Evolutionary conservation across 2,888 invertebrate species (phyloP).

Genomic region (Eulithis prunata): DNA sequence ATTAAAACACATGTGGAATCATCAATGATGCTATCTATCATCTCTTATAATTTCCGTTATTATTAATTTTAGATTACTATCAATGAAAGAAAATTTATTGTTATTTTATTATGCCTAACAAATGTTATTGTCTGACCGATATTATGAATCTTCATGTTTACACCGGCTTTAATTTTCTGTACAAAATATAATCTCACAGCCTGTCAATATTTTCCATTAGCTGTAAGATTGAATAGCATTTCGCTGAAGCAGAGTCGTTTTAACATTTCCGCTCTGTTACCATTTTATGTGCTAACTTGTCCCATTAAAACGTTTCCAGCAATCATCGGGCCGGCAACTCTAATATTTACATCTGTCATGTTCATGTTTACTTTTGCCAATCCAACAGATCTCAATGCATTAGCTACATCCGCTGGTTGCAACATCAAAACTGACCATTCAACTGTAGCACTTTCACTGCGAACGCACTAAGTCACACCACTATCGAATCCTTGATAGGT

Average conservation of each 20-base stretch:
- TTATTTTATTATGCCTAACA: neutral
- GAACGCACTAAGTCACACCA: slow-evolving; percentile 63
- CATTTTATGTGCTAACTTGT: slow-evolving; percentile 55
- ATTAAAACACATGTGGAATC: slow-evolving; percentile 33
- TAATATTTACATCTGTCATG: slow-evolving; percentile 69
- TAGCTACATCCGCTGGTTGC: slow-evolving; percentile 65
- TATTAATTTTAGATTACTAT: slow-evolving; percentile 28
- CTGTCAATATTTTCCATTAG: slow-evolving; percentile 7
- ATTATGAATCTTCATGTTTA: too few species aligned
- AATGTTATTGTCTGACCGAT: too few species aligned
- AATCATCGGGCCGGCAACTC: slow-evolving; percentile 59
- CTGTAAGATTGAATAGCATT: slow-evolving; percentile 32
- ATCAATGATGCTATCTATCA: slow-evolving; percentile 20
- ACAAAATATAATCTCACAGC: neutral
- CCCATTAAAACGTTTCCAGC: slow-evolving; percentile 69
- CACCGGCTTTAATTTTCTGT: neutral
- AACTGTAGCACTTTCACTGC: slow-evolving; percentile 65
- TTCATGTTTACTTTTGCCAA: slow-evolving; percentile 75
- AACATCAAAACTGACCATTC: slow-evolving; percentile 66
- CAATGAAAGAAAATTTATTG: slow-evolving; percentile 18
- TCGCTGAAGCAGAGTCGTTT: slow-evolving; percentile 67
- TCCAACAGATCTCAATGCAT: slow-evolving; percentile 74
- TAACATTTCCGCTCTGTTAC: slow-evolving; percentile 69
- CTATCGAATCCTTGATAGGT: slow-evolving; percentile 62
- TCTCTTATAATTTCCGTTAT: slow-evolving; percentile 32